phyloP scores from a whole-genome alignment of 1,140 invertebrate species.

The Zaprionus tsacasi region DNA sequence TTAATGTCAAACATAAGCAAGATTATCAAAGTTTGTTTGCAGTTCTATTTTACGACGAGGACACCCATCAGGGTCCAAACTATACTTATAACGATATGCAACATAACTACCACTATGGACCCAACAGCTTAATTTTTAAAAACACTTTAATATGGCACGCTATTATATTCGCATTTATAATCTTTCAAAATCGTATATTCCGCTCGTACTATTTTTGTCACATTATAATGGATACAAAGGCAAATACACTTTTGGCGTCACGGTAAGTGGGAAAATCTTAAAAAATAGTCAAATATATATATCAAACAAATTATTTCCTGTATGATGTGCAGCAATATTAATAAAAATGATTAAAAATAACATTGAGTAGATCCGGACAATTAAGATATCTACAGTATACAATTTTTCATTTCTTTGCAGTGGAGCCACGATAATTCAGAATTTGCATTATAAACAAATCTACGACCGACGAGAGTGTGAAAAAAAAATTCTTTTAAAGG shows the following conservation, averaged over 20 bases:
- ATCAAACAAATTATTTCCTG: no score
- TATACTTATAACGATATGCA: background rate
- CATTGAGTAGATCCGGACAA: no score
- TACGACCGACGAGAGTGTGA: slow-evolving; percentile 93
- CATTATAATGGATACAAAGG: slow-evolving; percentile 96
- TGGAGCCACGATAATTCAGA: slow-evolving; percentile 97
- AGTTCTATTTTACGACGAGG: slow-evolving; percentile 50
- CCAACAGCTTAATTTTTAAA: slow-evolving; percentile 48
- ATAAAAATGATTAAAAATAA: background rate
- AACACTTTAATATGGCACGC: slow-evolving; percentile 94
- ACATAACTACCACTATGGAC: slow-evolving; percentile 85
- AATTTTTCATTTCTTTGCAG: slow-evolving; percentile 84
- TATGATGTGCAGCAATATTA: no score
- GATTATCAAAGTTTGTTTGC: slow-evolving; percentile 92
- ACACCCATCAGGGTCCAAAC: background rate
- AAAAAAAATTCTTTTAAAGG: slow-evolving; percentile 93
- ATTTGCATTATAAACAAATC: slow-evolving; percentile 94
- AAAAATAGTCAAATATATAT: no score
- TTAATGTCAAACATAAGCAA: slow-evolving; percentile 18
- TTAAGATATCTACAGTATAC: no score
- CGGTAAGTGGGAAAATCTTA: slow-evolving; percentile 85
- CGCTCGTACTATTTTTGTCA: slow-evolving; percentile 98
- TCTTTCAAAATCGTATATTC: slow-evolving; percentile 96
- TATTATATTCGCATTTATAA: slow-evolving; percentile 95
- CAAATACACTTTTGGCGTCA: slow-evolving; percentile 95